Base-by-base conservation (phyloP, 92 coral and sea anemone species). In the Metridium senile region DNA sequence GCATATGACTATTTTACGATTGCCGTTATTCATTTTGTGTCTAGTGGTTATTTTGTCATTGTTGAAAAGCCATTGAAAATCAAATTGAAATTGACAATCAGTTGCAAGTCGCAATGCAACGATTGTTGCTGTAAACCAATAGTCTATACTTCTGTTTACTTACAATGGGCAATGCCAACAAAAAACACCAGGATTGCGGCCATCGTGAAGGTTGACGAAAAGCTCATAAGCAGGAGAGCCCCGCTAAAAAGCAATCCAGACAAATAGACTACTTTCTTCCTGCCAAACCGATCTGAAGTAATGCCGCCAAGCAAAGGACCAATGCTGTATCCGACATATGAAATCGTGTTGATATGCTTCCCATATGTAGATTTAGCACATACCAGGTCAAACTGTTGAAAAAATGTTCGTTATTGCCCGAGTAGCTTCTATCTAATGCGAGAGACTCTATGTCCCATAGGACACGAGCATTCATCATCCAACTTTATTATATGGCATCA, bases 351-450 rank as follows among this genome's bases (percentile, higher is more conserved):
- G 0, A 63, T 64, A 26, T 72, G 66, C 29, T 77, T 73, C 45
- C 69, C 79, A 45, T 47, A 72, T 51, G 76, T 73, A 18, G 86
- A 73, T 20, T 81, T 65, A 21, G 46, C 75, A 22, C 86, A 81
- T 1, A 81, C 80, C 31, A 81, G 74, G 39, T 81, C 80, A 63
- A 72, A 81, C 86, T 81, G 62, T 11, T 25, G 34, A 31, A 25
- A 63, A 19, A 63, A 75, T 33, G n/a, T n/a, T n/a, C n/a, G n/a
- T n/a, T n/a, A n/a, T n/a, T n/a, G n/a, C n/a, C n/a, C n/a, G n/a
- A n/a, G n/a, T n/a, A n/a, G n/a, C n/a, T n/a, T n/a, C n/a, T n/a
- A n/a, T n/a, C n/a, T n/a, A n/a, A n/a, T n/a, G n/a, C n/a, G n/a
- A n/a, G n/a, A n/a, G n/a, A n/a, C n/a, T n/a, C n/a, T n/a, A n/a